A percentile compares a stretch with the other conserved stretches of the same genome.
phyloP scores from a whole-genome alignment of 2,113 vertebrate genomes.

The Anser cygnoides region DNA sequence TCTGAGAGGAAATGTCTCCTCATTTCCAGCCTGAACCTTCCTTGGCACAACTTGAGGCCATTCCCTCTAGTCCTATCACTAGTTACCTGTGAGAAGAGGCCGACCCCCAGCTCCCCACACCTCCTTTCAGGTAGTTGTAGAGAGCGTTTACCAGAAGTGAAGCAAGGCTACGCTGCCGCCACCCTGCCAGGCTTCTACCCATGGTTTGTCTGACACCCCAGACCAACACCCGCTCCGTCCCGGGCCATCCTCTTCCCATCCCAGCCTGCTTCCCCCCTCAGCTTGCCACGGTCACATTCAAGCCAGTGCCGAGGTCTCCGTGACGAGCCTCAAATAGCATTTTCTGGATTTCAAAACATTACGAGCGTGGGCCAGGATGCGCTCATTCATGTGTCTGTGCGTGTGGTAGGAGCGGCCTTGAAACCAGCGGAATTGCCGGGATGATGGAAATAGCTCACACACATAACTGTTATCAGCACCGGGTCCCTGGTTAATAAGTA shows the following conservation, averaged over 20 bases:
- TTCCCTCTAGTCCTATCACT: too few relatives aligned
- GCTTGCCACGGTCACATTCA: background rate
- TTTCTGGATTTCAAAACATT: background rate
- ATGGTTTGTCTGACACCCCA: rapidly evolving
- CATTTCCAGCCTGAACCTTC: too few relatives aligned
- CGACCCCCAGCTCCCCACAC: too few relatives aligned
- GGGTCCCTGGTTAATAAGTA: background rate
- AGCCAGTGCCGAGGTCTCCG: background rate
- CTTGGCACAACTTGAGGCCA: too few relatives aligned
- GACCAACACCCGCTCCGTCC: background rate
- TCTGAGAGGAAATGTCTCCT: too few relatives aligned
- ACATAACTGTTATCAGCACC: rapidly evolving
- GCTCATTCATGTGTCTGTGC: background rate
- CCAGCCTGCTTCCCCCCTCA: background rate
- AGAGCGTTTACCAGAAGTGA: background rate
- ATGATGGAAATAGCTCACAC: background rate
- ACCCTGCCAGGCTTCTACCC: background rate
- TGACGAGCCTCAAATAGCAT: background rate
- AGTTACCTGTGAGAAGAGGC: too few relatives aligned
- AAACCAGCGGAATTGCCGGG: background rate
- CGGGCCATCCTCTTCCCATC: background rate
- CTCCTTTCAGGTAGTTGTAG: too few relatives aligned
- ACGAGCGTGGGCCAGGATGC: background rate
- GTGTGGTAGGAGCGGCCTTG: rapidly evolving
- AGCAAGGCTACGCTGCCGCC: background rate